phyloP scores from a whole-genome alignment of 2,888 invertebrate genomes.

The Cristatella mucedo region DNA sequence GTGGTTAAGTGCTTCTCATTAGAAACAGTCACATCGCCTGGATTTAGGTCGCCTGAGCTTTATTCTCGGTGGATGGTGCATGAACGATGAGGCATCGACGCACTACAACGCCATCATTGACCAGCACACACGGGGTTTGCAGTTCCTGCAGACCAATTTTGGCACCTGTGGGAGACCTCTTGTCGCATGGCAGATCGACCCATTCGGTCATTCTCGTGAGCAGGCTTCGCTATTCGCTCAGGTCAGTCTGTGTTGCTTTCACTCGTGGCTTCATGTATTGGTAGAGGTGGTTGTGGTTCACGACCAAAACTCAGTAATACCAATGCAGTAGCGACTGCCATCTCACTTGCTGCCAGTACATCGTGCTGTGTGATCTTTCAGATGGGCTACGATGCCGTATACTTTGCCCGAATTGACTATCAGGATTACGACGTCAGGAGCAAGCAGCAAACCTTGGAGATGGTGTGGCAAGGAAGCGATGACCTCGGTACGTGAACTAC shows the following conservation, averaged over 20 bases:
- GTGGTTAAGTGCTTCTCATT: no score
- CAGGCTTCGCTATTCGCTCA: slow-evolving; percentile 52
- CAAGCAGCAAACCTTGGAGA: slow-evolving; percentile 54
- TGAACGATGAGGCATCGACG: slow-evolving; percentile 45
- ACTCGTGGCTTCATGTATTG: no score
- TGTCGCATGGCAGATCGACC: slow-evolving; percentile 71
- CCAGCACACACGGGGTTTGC: slow-evolving; percentile 45
- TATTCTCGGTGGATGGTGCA: slow-evolving; percentile 43
- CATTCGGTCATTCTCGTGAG: slow-evolving; percentile 71
- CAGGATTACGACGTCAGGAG: slow-evolving; percentile 53
- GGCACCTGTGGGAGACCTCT: slow-evolving; percentile 55
- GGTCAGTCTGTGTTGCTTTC: slow-evolving; percentile 26
- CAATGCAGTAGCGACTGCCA: no score
- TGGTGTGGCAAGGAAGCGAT: slow-evolving; percentile 59
- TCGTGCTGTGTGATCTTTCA: no score
- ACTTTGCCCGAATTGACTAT: slow-evolving; percentile 71
- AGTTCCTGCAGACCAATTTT: slow-evolving; percentile 30
- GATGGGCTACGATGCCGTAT: slow-evolving; percentile 74
- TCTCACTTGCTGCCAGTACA: no score
- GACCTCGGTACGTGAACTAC: background rate
- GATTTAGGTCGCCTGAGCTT: slow-evolving; percentile 41
- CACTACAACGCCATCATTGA: slow-evolving; percentile 44
- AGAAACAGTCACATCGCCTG: no score
- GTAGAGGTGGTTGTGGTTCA: no score
- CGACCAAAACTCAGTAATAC: no score